Evolutionary conservation across 2,888 invertebrate species (phyloP), one percentile per base, ranked within the genome.

Genomic region (Arge pagana): DNA sequence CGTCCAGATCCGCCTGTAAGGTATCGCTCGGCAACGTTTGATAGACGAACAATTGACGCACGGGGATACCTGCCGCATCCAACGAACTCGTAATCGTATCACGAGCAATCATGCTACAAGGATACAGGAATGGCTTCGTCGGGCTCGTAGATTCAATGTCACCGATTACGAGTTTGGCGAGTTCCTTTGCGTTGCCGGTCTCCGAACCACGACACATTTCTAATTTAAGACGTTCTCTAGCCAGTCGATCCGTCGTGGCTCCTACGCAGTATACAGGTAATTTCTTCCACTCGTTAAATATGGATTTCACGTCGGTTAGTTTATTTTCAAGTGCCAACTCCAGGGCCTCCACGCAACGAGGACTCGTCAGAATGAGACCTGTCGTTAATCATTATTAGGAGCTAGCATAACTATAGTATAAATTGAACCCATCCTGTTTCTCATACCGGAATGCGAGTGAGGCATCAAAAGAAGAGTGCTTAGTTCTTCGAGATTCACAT

Each of bases 321-420:
- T 59, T 52, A 19, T 35, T n/a, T 23, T 18, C 33, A 16, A 61
- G 43, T 11, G 63, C 58, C 8, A 60, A 48, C 35, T 53, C 37
- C 23, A 76, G 63, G 6, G 74, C 73, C 50, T 72, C 70, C 6
- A 68, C 64, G 2, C 73, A 61, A 51, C 74, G 64, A 50, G 64
- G 69, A 60, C 76, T 76, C n/a, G 76, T 76, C 37, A 76, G 53
- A 54, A 76, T 67, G 10, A 74, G 21, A 52, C 76, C 76, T 75
- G 49, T 15, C 1, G 3, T 33, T 15, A 3, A 4, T 4, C 5
- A 16, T 11, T 8, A 39, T 19, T 42, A 2, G 18, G 33, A 15
- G 24, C 8, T 10, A 13, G 15, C 18, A 7, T 11, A 6, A 43
- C 15, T 7, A 31, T 4, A 2, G 31, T 41, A 50, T 39, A 24